phyloP scores from a whole-genome alignment of 2,113 vertebrate species.

The Zosterops borbonicus region DNA sequence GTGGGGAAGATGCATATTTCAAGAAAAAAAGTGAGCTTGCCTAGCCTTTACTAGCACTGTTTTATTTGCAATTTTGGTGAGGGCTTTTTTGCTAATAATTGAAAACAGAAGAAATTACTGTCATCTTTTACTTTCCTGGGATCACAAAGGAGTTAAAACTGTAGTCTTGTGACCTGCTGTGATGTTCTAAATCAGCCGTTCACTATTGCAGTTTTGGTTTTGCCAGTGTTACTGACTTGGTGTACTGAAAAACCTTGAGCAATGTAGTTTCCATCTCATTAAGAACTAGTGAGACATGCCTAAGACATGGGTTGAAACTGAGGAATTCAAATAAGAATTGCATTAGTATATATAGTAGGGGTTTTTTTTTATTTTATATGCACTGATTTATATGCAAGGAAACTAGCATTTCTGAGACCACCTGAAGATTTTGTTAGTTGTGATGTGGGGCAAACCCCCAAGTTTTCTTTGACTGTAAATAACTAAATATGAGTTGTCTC shows the following conservation, averaged over 20 bases:
- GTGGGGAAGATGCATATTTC: not conserved
- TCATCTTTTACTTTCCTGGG: not conserved
- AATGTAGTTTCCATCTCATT: not conserved
- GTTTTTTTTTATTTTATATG: not conserved
- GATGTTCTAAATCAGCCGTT: not conserved
- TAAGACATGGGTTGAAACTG: not conserved
- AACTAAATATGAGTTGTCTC: not conserved
- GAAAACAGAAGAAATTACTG: not conserved
- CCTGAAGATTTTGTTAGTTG: not conserved
- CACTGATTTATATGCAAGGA: not conserved
- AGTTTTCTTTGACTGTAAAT: not conserved
- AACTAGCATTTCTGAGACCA: not conserved
- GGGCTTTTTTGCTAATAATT: not conserved
- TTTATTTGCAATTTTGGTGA: not conserved
- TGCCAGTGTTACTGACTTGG: not conserved
- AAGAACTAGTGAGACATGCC: not conserved
- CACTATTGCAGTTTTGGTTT: not conserved
- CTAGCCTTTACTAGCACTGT: not conserved
- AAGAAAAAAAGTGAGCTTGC: not conserved
- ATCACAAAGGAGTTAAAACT: not conserved
- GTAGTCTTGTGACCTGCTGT: not conserved
- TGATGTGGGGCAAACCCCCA: not conserved
- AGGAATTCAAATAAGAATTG: not conserved
- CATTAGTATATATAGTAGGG: not conserved
- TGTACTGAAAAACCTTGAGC: not conserved